Conservation (phyloP, 2,113 vertebrate genomes). For the Piliocolobus tephrosceles region DNA sequence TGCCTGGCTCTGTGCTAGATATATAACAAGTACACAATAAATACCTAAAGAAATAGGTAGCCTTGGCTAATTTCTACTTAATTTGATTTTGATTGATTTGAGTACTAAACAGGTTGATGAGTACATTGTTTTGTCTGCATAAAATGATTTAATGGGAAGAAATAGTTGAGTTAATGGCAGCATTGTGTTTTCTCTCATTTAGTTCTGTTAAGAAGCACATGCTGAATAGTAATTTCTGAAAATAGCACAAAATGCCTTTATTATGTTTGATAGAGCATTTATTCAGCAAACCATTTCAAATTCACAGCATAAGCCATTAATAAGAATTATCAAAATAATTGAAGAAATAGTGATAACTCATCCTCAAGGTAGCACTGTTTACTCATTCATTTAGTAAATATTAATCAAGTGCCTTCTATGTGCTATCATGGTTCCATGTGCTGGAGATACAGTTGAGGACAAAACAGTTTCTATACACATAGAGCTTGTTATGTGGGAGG, state of each 20-base stretch:
- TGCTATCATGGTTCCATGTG: not conserved
- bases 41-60: not conserved
- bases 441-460: not conserved
- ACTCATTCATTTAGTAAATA: not conserved
- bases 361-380: not conserved
- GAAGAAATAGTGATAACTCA: not conserved
- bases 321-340: constrained; percentile 32
- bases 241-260: not conserved
- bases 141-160: not conserved
- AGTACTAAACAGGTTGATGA: not conserved
- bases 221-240: not conserved
- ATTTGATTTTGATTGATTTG: not conserved
- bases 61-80: constrained; percentile 27
- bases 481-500: not conserved
- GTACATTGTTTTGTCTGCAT: not conserved
- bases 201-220: not conserved
- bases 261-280: not conserved
- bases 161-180: not conserved
- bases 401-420: not conserved
- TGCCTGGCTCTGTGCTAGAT: not conserved
- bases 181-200: not conserved
- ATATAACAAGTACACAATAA: not conserved
- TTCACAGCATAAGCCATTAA: not conserved
- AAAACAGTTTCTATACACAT: not conserved
- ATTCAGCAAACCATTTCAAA: constrained; percentile 5